These are phyloP conservation scores for Solenopsis fugax DNA, from an alignment of 1,140 invertebrate genomes.

Conservation along the genomic window DNA sequence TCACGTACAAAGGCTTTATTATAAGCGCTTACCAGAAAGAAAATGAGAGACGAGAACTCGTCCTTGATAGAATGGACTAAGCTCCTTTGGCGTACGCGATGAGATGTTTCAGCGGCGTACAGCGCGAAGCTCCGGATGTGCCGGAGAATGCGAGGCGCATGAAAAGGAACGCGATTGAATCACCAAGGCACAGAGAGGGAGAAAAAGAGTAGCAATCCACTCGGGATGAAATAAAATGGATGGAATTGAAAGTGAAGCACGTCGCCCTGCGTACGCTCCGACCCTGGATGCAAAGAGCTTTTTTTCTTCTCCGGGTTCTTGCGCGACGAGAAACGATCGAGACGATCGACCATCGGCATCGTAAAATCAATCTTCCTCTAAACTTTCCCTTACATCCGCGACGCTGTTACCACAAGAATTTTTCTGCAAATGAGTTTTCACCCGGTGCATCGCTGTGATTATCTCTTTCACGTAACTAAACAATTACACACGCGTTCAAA, in stretches of 20 bases:
- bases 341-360: not conserved
- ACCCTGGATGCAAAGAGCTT: not conserved
- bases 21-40: not conserved
- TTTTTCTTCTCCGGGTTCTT: not conserved
- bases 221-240: slow-evolving; percentile 40
- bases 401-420: not conserved
- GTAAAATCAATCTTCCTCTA: slow-evolving; percentile 9
- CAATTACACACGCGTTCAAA: not conserved
- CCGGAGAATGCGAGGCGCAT: not conserved
- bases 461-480: not conserved
- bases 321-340: not conserved
- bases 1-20: slow-evolving; percentile 9
- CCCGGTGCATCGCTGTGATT: not conserved
- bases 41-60: not conserved
- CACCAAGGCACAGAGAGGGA: not conserved
- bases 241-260: slow-evolving; percentile 14
- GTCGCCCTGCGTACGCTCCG: not conserved
- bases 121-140: not conserved
- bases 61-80: slow-evolving; percentile 5
- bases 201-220: slow-evolving; percentile 19
- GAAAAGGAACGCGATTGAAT: slow-evolving; percentile 26
- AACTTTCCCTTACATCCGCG: not conserved
- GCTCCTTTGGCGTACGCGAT: slow-evolving; percentile 23
- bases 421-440: not conserved
- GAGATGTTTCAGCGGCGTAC: not conserved